Base-by-base conservation (phyloP, 2,797 vertebrate genomes). In the Sebastes alutus region DNA sequence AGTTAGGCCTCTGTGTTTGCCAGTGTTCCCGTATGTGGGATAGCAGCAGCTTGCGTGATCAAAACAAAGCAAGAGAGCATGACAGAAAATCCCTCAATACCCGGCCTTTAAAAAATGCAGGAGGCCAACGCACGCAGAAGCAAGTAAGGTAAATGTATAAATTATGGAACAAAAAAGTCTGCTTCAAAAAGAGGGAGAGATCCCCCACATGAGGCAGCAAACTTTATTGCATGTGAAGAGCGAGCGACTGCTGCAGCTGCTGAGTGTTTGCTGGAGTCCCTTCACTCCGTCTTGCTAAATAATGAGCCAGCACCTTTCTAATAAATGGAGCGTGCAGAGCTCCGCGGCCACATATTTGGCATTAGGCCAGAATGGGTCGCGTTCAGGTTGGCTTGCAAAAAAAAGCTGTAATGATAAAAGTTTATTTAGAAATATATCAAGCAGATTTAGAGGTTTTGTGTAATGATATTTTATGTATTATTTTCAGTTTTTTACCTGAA, bases 101-200 rank as follows among this genome's bases (percentile, higher is more conserved):
- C 94, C 91, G 92, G 94, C 90, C 96, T 97, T 96, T 97, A 97
- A 98, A 94, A 98, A 96, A 98, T 98, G 97, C 96, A 98, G 94
- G 94, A 97, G 96, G 94, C 90, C 89, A 80, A 93, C 64, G 93
- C 97, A 97, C 95, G 96, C 96, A 97, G 94, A 93, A 96, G 95
- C 94, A 93, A 94, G 90, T 92, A 92, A 94, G 93, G 94, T 94
- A 95, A 95, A 95, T 89, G 94, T 95, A 96, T 94, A 95, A 94
- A 94, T 96, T 95, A 96, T 95, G 86, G 89, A 94, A 85, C 76
- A 72, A 91, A 94, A 95, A 94, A 94, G 91, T 93, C 89, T 88
- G 87, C 87, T 88, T 90, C 79, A 94, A 95, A 95, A 94, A 91
- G 90, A 95, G 89, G 93, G 90, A 94, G 92, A 93, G 89, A 95